Evolutionary conservation across 1,140 invertebrate species (phyloP).

Genomic region (Cylas formicarius): DNA sequence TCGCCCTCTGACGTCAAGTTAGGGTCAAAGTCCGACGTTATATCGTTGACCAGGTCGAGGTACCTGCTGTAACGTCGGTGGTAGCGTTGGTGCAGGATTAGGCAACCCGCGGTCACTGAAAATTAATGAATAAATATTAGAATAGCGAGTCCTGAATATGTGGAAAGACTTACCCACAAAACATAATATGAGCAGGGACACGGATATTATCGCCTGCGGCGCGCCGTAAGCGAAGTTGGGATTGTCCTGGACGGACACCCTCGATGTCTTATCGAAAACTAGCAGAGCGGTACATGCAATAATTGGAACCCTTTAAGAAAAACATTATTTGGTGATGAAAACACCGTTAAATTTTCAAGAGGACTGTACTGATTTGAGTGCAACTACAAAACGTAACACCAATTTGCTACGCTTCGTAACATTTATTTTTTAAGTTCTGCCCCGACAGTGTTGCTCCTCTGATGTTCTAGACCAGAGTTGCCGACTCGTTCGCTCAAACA

Average conservation of each 20-base stretch:
- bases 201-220: constrained; percentile 60
- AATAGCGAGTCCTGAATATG: constrained; percentile 1
- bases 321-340: neutral
- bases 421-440: too few species aligned
- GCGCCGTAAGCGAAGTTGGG: constrained; percentile 76
- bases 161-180: constrained; percentile 52
- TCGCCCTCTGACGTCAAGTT: constrained; percentile 15
- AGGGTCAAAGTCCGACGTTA: constrained; percentile 24
- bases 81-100: constrained; percentile 64
- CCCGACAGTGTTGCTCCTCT: too few species aligned
- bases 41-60: constrained; percentile 39
- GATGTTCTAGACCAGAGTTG: too few species aligned
- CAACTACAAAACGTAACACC: too few species aligned
- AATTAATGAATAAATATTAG: constrained; percentile 23
- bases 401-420: too few species aligned
- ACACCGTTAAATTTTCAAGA: neutral
- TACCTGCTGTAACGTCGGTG: constrained; percentile 45
- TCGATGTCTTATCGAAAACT: constrained; percentile 44
- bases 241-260: constrained; percentile 52
- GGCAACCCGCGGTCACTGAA: constrained; percentile 62
- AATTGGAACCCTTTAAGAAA: constrained; percentile 47
- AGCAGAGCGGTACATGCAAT: constrained; percentile 41
- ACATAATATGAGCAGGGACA: constrained; percentile 57
- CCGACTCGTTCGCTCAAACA: too few species aligned
- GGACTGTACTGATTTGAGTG: too few species aligned